Conservation (phyloP, 2,113 vertebrate species). For the Urocitellus parryii region DNA sequence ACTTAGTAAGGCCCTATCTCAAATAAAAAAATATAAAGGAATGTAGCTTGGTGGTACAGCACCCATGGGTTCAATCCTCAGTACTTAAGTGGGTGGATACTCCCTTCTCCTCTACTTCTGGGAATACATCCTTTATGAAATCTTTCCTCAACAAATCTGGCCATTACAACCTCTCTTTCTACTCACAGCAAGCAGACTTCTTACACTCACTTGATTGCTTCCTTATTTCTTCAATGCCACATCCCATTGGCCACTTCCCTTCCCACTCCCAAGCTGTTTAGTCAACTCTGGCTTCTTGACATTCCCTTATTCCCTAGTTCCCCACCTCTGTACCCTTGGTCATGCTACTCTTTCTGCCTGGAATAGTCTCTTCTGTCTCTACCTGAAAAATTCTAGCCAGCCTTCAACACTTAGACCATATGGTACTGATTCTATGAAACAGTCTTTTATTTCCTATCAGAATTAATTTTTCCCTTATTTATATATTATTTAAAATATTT, state of each 20-base stretch:
- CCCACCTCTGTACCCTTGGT: neutral
- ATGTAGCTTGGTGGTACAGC: too few species aligned
- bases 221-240: neutral
- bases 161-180: neutral
- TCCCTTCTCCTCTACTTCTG: neutral
- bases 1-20: too few species aligned
- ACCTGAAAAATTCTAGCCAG: neutral
- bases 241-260: neutral
- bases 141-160: neutral
- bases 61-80: too few species aligned
- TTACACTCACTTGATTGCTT: neutral
- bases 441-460: neutral
- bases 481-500: neutral
- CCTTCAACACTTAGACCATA: neutral
- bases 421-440: neutral
- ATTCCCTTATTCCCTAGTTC: neutral
- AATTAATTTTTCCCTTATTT: conserved; percentile 7
- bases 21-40: too few species aligned
- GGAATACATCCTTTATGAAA: neutral
- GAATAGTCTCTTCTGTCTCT: neutral
- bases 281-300: neutral
- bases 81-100: too few species aligned
- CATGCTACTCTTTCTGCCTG: neutral
- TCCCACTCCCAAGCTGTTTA: neutral
- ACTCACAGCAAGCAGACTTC: neutral